Conservation (phyloP, 2,113 vertebrate species). For the Callopanchax toddi region DNA sequence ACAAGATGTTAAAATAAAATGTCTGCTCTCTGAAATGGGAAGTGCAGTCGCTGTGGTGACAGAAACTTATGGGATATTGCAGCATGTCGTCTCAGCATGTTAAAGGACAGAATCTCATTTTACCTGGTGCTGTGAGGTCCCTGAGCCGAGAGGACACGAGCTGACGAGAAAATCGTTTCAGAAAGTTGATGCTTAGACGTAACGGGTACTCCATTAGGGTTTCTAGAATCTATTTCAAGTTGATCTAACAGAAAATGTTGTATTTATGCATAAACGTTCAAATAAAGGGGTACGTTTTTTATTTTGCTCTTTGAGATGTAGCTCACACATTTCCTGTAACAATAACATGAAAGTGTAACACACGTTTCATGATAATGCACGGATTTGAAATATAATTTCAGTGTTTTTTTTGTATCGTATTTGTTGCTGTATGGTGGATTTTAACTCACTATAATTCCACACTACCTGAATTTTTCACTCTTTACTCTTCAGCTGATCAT, state of each 20-base stretch:
- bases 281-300: neutral
- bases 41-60: slow-evolving; percentile 43
- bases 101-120: slow-evolving; percentile 40
- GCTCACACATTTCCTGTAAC: no score
- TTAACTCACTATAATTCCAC: neutral
- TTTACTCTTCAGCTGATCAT: slow-evolving; percentile 15
- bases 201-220: neutral
- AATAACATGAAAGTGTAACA: no score
- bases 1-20: slow-evolving; percentile 7
- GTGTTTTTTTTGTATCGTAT: no score
- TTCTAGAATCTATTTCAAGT: slow-evolving; percentile 17
- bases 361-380: no score
- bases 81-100: slow-evolving; percentile 28
- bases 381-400: no score
- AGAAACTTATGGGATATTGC: slow-evolving; percentile 41
- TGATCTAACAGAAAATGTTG: slow-evolving; percentile 16
- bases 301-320: no score
- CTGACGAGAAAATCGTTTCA: slow-evolving; percentile 28
- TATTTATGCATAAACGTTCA: slow-evolving; percentile 7
- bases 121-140: neutral
- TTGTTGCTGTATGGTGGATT: neutral
- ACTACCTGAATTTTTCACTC: neutral
- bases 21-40: slow-evolving; percentile 29
- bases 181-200: slow-evolving; percentile 20
- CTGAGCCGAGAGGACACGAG: slow-evolving; percentile 8